Conservation (phyloP, 2,797 vertebrate species). For the Xyrichtys novacula region DNA sequence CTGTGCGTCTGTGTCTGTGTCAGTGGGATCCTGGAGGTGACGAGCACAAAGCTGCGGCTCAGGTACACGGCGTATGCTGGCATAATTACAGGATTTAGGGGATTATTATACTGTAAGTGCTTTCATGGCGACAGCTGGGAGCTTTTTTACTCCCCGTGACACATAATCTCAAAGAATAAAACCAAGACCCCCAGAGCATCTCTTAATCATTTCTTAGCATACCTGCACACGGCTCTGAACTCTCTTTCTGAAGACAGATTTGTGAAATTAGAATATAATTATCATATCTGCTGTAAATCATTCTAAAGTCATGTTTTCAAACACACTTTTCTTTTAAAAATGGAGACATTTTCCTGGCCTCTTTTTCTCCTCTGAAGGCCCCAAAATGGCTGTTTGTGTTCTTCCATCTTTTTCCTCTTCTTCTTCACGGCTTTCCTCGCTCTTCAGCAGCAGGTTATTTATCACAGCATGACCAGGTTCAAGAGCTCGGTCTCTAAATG, state of each 20-base stretch:
- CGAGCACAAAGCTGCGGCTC: slow-evolving; percentile 83
- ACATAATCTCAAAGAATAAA: slow-evolving; percentile 86
- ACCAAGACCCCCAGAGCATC: slow-evolving; percentile 82
- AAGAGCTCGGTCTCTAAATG: slow-evolving; percentile 70
- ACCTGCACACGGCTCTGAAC: slow-evolving; percentile 83
- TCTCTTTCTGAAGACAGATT: slow-evolving; percentile 76
- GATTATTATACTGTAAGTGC: slow-evolving; percentile 87
- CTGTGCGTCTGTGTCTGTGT: slow-evolving; percentile 73
- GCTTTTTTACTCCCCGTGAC: slow-evolving; percentile 84
- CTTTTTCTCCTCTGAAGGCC: slow-evolving; percentile 3
- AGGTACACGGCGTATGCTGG: slow-evolving; percentile 86
- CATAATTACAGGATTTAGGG: slow-evolving; percentile 89
- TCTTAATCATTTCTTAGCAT: slow-evolving; percentile 86
- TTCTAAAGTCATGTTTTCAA: slow-evolving; percentile 68
- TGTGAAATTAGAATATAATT: slow-evolving; percentile 81
- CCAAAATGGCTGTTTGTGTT: slow-evolving; percentile 23
- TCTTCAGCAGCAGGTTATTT: slow-evolving; percentile 65
- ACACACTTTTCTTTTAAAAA: slow-evolving; percentile 51
- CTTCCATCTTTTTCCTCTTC: slow-evolving; percentile 18
- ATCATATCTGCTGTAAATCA: slow-evolving; percentile 75
- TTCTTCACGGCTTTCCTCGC: slow-evolving; percentile 58
- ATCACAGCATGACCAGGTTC: slow-evolving; percentile 64
- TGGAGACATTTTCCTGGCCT: not conserved
- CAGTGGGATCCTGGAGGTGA: slow-evolving; percentile 83
- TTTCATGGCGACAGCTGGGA: slow-evolving; percentile 87